These are phyloP conservation scores for Mormyrops boulengeri DNA, from an alignment of 2,797 vertebrate species.

Conservation along the genomic window DNA sequence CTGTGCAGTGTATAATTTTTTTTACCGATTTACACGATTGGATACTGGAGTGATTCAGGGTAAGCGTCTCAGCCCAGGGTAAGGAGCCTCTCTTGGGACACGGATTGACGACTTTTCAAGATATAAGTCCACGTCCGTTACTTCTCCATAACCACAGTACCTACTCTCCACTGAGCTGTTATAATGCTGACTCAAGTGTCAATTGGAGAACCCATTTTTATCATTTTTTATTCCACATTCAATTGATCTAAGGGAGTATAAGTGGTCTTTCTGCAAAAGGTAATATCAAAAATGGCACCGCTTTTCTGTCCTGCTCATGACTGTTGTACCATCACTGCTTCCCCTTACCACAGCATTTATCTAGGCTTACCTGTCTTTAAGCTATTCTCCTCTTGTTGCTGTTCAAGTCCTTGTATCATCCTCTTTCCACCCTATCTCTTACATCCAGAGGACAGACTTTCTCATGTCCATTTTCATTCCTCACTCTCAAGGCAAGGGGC, in stretches of 20 bases:
- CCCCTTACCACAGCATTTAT: conserved; percentile 62
- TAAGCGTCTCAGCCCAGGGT: not conserved
- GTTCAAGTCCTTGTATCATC: conserved; percentile 55
- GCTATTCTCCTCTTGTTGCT: conserved; percentile 13
- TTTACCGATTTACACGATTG: not conserved
- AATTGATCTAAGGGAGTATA: not conserved
- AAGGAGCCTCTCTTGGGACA: not conserved
- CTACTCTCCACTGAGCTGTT: not conserved
- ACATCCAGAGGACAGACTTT: conserved; percentile 49
- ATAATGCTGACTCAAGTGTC: not conserved
- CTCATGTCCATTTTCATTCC: conserved; percentile 51
- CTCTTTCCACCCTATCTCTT: conserved; percentile 52
- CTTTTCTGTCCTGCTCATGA: conserved; percentile 20
- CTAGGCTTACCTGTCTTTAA: conserved; percentile 55
- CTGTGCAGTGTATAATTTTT: not conserved
- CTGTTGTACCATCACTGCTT: conserved; percentile 48
- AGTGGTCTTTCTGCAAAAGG: not conserved
- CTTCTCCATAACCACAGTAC: not conserved
- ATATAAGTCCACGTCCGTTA: not conserved
- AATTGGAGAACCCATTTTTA: not conserved
- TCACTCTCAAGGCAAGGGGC: conserved; percentile 45
- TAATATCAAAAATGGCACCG: not conserved
- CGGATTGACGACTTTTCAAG: not conserved
- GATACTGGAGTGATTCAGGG: not conserved
- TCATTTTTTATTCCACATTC: conserved; percentile 2